Base-by-base conservation (phyloP, 2,888 invertebrate genomes). In the Hylaea fasciaria region DNA sequence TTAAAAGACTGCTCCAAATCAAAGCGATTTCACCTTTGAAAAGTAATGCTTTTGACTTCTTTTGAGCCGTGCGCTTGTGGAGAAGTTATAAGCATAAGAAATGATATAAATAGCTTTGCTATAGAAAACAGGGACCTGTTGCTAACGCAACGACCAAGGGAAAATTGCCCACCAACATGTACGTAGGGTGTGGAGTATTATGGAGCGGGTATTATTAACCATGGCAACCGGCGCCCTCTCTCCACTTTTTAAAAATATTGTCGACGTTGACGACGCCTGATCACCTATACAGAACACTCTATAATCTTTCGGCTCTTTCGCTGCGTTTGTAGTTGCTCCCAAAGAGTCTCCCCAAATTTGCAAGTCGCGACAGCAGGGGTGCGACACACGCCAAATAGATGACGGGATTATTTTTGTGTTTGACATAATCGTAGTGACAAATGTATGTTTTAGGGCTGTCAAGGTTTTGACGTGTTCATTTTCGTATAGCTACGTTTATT, bases 391-490 rank as follows among this genome's bases (percentile, higher is more conserved):
- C 85, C 89, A 87, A 87, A 89, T 84, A 88, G 87, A 91, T 91
- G 91, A 90, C 88, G 86, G 91, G 91, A 91, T 92, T 92, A 92
- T 91, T 89, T 90, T 89, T 91, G 91, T 89, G 87, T 91, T 91
- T 92, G 91, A 91, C 91, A 91, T 92, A 91, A 92, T 91, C 91
- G 86, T 90, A 90, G 89, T 91, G 91, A 92, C 91, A 92, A 91
- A 91, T 90, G 87, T 86, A 82, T 88, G 71, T 77, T 87, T 85
- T 86, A 86, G 85, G 85, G 84, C 76, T 87, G 89, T 87, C 87
- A 84, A 76, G 77, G 40, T 66, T 82, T 82, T 83, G 85, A 86
- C 77, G 76, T 74, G 71, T 76, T 80, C 76, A 74, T 78, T 82
- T 78, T 81, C 81, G 74, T 81, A 72, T 74, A 77, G 72, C 72